Percentiles rank a stretch among this genome's conserved stretches.
Conservation (phyloP, 2,797 vertebrate genomes). For the Alcedo quadribrachys region DNA sequence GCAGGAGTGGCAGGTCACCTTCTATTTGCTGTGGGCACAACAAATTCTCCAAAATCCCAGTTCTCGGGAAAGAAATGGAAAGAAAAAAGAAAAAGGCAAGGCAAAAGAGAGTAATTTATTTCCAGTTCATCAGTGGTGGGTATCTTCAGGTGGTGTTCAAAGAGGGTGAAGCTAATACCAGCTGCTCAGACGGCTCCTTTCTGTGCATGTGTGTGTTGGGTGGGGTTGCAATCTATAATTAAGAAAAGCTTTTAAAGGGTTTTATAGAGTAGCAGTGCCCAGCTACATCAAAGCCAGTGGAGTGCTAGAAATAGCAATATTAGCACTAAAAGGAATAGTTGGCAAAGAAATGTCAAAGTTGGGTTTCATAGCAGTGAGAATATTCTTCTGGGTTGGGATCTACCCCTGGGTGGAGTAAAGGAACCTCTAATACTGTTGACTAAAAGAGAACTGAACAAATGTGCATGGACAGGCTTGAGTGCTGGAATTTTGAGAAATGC, state of each 20-base stretch:
- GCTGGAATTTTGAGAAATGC: background rate
- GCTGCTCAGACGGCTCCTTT: background rate
- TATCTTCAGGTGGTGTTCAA: background rate
- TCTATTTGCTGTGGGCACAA: background rate
- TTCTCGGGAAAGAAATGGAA: background rate
- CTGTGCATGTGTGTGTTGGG: background rate
- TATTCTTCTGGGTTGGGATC: background rate
- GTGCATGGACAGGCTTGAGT: background rate
- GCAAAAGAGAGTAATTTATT: background rate
- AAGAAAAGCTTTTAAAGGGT: background rate
- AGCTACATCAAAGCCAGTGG: background rate
- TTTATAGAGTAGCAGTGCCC: background rate
- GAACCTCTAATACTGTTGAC: background rate
- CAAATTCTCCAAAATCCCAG: too few species aligned
- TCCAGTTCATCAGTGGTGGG: background rate
- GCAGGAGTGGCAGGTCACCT: background rate
- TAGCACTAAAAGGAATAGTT: background rate
- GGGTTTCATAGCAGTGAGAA: background rate
- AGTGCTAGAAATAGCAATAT: background rate
- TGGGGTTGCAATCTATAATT: background rate
- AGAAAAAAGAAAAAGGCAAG: too few species aligned
- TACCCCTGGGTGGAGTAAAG: background rate
- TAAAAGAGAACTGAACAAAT: background rate
- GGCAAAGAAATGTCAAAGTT: background rate
- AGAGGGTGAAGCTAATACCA: background rate